A percentile compares a stretch with the other conserved stretches of the same genome.
phyloP scores from a whole-genome alignment of 2,888 invertebrate species.

The Heliconius erato region DNA sequence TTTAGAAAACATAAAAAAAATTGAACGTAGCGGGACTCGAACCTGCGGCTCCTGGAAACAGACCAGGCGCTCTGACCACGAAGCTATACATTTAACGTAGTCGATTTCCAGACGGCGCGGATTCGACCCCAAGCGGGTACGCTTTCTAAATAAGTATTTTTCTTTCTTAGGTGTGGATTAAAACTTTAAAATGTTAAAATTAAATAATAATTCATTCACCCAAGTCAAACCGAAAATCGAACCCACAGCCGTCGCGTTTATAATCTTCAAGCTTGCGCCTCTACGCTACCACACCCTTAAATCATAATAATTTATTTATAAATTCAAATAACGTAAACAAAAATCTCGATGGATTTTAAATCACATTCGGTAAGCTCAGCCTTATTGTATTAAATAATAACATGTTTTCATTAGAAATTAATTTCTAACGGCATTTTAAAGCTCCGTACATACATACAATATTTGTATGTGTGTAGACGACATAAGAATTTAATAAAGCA shows the following conservation, averaged over 20 bases:
- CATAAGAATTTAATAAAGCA: constrained; percentile 47
- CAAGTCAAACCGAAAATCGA: background rate
- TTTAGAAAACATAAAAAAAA: no score
- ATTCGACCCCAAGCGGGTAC: no score
- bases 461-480: constrained; percentile 7
- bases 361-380: background rate
- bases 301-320: background rate
- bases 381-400: constrained; percentile 15
- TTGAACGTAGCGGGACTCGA: no score
- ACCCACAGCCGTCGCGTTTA: background rate
- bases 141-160: no score
- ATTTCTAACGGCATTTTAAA: constrained; percentile 27
- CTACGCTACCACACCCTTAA: no score
- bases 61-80: no score
- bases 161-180: no score
- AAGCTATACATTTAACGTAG: no score
- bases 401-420: constrained; percentile 22
- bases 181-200: no score
- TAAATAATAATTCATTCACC: background rate
- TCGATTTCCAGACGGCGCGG: no score
- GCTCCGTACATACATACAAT: background rate
- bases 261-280: background rate
- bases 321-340: constrained; percentile 6
- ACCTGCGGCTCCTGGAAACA: no score
- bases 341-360: background rate